A percentile compares a stretch with the other conserved stretches of the same genome.
These are phyloP conservation scores for Cyprinodon brontotheroides DNA, from an alignment of 2,113 vertebrate species.

Conservation along the genomic window DNA sequence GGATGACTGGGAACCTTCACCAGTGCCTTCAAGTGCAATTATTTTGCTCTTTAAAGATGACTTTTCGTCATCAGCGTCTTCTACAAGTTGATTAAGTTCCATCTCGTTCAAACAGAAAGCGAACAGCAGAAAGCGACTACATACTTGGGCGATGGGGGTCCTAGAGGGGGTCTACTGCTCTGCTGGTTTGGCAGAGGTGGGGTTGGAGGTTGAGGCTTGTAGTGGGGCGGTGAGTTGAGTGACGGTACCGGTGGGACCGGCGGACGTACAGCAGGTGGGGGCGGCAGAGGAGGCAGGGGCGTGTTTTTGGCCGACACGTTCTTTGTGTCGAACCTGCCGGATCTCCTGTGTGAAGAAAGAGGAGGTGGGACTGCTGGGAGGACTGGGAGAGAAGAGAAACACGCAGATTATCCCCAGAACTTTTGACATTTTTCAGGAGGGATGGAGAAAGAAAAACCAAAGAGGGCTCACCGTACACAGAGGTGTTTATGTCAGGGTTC, in stretches of 20 bases:
- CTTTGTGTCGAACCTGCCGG: slow-evolving; percentile 45
- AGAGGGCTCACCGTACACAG: slow-evolving; percentile 69
- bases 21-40: neutral
- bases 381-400: slow-evolving; percentile 45
- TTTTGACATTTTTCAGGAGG: neutral
- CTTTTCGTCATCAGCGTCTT: no score
- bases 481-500: slow-evolving; percentile 72
- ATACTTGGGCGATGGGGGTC: slow-evolving; percentile 18
- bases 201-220: slow-evolving; percentile 42
- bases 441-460: neutral
- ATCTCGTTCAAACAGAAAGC: neutral
- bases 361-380: slow-evolving; percentile 57
- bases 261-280: slow-evolving; percentile 23
- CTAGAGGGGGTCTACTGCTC: slow-evolving; percentile 26
- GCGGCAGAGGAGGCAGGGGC: slow-evolving; percentile 62
- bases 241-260: slow-evolving; percentile 7
- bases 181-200: slow-evolving; percentile 50
- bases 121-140: neutral
- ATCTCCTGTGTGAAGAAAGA: slow-evolving; percentile 50
- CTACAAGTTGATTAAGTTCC: neutral
- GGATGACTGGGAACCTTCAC: no score
- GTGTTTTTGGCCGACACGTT: slow-evolving; percentile 25
- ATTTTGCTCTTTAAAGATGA: neutral
- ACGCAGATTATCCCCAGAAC: neutral
- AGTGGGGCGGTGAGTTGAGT: slow-evolving; percentile 17